phyloP scores from a whole-genome alignment of 2,888 invertebrate genomes.

The Laothoe populi region DNA sequence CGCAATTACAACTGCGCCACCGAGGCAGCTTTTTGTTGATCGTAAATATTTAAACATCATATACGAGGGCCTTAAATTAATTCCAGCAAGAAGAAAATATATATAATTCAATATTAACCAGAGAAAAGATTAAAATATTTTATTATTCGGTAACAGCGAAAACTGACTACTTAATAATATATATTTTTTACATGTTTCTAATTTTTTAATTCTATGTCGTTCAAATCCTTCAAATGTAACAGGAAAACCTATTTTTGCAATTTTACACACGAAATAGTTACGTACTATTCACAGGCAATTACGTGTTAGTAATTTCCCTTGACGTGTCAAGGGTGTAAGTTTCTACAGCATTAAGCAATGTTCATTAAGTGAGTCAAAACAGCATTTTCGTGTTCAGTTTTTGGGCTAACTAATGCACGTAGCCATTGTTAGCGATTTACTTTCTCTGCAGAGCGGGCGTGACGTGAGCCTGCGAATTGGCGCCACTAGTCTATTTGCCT shows the following conservation, averaged over 20 bases:
- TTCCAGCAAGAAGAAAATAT: no score
- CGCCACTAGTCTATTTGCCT: constrained; percentile 35
- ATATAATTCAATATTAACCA: no score
- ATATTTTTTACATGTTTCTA: no score
- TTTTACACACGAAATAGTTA: constrained; percentile 36
- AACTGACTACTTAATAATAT: no score
- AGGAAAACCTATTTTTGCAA: constrained; percentile 33
- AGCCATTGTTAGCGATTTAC: constrained; percentile 63
- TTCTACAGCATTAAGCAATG: constrained; percentile 41
- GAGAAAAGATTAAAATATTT: no score
- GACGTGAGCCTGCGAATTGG: constrained; percentile 48
- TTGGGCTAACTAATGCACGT: constrained; percentile 52
- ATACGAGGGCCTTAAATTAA: no score
- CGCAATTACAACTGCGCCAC: no score
- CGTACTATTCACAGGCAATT: constrained; percentile 38
- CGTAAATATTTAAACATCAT: no score
- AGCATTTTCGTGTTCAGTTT: constrained; percentile 55
- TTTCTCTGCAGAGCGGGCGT: constrained; percentile 61
- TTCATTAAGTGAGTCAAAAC: constrained; percentile 42
- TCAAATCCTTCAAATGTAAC: neutral
- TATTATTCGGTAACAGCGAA: no score
- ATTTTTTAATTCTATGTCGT: neutral
- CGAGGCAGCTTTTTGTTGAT: no score
- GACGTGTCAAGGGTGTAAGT: constrained; percentile 48
- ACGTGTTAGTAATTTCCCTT: constrained; percentile 43